A percentile compares a stretch with the other conserved stretches of the same genome.
phyloP scores from a whole-genome alignment of 2,888 invertebrate species.

The Diaprepes abbreviatus region DNA sequence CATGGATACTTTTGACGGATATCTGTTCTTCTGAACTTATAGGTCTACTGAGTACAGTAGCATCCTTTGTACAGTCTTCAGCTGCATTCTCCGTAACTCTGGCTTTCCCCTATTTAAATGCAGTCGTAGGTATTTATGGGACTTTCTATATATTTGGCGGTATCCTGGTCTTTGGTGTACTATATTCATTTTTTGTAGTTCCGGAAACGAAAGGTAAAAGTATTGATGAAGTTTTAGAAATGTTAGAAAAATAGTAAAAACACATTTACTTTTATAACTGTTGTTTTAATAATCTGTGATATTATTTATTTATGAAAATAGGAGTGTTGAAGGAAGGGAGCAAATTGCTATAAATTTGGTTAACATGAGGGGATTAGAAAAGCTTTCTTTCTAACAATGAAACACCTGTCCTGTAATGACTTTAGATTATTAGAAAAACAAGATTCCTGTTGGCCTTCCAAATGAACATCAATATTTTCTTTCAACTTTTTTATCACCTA shows the following conservation, averaged over 20 bases:
- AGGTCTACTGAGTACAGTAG: slow-evolving; percentile 70
- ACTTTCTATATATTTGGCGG: not conserved
- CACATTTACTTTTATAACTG: too few species aligned
- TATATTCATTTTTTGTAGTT: slow-evolving; percentile 36
- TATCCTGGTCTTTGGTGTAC: slow-evolving; percentile 4
- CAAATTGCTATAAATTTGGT: too few species aligned
- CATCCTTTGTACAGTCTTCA: slow-evolving; percentile 29
- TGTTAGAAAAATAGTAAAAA: slow-evolving; percentile 17
- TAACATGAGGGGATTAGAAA: too few species aligned
- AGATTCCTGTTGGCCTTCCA: too few species aligned
- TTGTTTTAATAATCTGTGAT: too few species aligned
- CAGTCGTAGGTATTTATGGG: not conserved
- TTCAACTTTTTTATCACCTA: too few species aligned
- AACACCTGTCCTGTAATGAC: too few species aligned
- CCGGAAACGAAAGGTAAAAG: slow-evolving; percentile 51
- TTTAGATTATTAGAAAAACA: too few species aligned
- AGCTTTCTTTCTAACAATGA: too few species aligned
- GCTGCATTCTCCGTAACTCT: slow-evolving; percentile 28
- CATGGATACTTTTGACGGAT: slow-evolving; percentile 87
- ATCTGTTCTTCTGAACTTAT: slow-evolving; percentile 84
- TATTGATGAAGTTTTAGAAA: slow-evolving; percentile 43
- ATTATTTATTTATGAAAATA: too few species aligned
- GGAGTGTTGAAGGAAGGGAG: too few species aligned
- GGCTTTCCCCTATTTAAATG: not conserved
- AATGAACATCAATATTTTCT: too few species aligned